phyloP scores from a whole-genome alignment of 2,113 vertebrate species.

The Heptranchias perlo region DNA sequence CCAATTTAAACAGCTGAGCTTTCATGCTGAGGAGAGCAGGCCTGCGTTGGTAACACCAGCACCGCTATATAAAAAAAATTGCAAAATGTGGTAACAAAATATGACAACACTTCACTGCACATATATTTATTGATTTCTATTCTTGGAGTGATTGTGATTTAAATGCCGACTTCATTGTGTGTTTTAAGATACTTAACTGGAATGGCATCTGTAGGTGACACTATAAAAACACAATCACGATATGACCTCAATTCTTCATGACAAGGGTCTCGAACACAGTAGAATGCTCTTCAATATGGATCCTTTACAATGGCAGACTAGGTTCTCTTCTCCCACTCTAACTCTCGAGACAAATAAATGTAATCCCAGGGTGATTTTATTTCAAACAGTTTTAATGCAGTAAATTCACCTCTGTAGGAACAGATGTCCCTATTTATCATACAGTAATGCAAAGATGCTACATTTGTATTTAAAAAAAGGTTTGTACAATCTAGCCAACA shows the following conservation, averaged over 20 bases:
- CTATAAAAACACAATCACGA: neutral
- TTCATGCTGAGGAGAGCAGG: too few species aligned
- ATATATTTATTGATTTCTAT: neutral
- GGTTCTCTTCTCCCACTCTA: neutral
- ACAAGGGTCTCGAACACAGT: neutral
- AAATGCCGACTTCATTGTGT: neutral
- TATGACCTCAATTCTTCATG: neutral
- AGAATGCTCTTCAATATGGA: neutral
- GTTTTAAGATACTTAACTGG: neutral
- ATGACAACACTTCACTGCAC: neutral
- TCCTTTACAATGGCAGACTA: neutral
- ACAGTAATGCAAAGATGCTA: conserved; percentile 39
- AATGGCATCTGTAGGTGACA: neutral
- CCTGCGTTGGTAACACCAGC: neutral
- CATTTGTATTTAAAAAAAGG: conserved; percentile 38
- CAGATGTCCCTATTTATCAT: conserved; percentile 37
- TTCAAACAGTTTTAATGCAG: conserved; percentile 39
- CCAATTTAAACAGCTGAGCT: neutral
- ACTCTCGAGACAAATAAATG: neutral
- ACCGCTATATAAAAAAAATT: neutral
- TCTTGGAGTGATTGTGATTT: neutral
- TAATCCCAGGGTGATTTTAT: conserved; percentile 29
- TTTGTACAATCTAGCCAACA: conserved; percentile 39
- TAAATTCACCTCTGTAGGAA: conserved; percentile 39
- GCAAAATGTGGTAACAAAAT: neutral